Conservation (phyloP, 2,888 invertebrate species). For the Lasioglossum malachurum region DNA sequence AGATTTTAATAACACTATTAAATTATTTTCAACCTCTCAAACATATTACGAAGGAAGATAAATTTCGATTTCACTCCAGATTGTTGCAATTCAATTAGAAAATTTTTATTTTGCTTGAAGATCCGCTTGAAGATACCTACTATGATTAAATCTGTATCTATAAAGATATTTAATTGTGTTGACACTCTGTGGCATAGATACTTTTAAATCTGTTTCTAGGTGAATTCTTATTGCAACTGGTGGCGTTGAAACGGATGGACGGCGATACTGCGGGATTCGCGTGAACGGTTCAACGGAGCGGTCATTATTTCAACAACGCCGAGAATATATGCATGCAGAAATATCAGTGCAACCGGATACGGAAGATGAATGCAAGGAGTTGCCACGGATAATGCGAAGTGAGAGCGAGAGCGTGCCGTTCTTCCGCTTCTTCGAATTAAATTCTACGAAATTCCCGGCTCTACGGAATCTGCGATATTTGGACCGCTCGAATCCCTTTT, state of each 20-base stretch:
- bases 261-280: slow-evolving; percentile 35
- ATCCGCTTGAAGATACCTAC: too few relatives aligned
- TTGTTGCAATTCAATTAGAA: too few relatives aligned
- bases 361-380: slow-evolving; percentile 68
- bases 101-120: too few relatives aligned
- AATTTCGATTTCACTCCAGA: too few relatives aligned
- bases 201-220: neutral
- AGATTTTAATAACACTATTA: too few relatives aligned
- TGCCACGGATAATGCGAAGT: slow-evolving; percentile 58
- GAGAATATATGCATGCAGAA: slow-evolving; percentile 45
- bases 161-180: neutral
- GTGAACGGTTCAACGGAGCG: slow-evolving; percentile 36
- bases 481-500: slow-evolving; percentile 64
- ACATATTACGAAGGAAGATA: too few relatives aligned
- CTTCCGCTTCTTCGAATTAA: slow-evolving; percentile 56
- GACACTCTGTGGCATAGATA: neutral
- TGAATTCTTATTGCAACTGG: slow-evolving; percentile 28
- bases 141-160: neutral
- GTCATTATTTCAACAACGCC: slow-evolving; percentile 41
- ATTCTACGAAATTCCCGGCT: slow-evolving; percentile 65
- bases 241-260: slow-evolving; percentile 33
- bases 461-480: slow-evolving; percentile 62
- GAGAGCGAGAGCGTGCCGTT: slow-evolving; percentile 35
- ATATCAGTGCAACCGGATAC: slow-evolving; percentile 49
- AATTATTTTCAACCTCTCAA: too few relatives aligned